A percentile compares a stretch with the other conserved stretches of the same genome.
Evolutionary conservation across 2,797 vertebrate genomes (phyloP).

Genomic region (Paedocypris micromegethes): DNA sequence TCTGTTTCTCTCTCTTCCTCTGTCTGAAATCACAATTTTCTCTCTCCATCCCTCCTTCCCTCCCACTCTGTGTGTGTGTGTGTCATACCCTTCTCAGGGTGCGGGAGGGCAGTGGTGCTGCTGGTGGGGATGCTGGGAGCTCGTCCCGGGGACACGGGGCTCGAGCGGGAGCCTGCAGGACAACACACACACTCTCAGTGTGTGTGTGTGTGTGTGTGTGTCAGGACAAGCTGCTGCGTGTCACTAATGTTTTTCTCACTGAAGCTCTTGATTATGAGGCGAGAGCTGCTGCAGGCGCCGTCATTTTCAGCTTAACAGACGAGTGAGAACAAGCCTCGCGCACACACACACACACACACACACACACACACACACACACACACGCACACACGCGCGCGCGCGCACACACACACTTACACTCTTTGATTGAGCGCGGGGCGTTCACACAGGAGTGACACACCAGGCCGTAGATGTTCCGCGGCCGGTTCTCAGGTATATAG

Average conservation of each 20-base stretch:
- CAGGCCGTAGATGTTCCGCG: conserved; percentile 88
- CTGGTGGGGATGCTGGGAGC: conserved; percentile 69
- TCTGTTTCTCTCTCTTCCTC: too few species aligned
- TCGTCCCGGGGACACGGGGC: conserved; percentile 62
- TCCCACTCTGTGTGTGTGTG: too few species aligned
- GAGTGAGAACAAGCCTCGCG: conserved; percentile 63
- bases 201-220: too few species aligned
- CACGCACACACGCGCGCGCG: background rate
- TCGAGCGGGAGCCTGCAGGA: conserved; percentile 70
- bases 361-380: too few species aligned
- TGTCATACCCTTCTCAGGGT: conserved; percentile 80
- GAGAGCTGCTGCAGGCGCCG: conserved; percentile 35
- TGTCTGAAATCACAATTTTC: too few species aligned
- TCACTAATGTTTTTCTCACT: conserved; percentile 62
- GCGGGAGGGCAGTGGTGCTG: conserved; percentile 83
- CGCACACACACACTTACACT: conserved; percentile 77
- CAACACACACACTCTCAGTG: background rate
- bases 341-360: too few species aligned
- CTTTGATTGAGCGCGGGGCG: conserved; percentile 88
- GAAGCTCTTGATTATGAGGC: conserved; percentile 63
- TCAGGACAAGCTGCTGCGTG: conserved; percentile 65
- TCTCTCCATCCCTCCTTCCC: too few species aligned
- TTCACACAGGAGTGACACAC: conserved; percentile 93
- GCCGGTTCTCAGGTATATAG: conserved; percentile 90
- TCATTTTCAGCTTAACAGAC: conserved; percentile 64